Conservation (phyloP, 2,888 invertebrate species). For the Adela reaumurella region DNA sequence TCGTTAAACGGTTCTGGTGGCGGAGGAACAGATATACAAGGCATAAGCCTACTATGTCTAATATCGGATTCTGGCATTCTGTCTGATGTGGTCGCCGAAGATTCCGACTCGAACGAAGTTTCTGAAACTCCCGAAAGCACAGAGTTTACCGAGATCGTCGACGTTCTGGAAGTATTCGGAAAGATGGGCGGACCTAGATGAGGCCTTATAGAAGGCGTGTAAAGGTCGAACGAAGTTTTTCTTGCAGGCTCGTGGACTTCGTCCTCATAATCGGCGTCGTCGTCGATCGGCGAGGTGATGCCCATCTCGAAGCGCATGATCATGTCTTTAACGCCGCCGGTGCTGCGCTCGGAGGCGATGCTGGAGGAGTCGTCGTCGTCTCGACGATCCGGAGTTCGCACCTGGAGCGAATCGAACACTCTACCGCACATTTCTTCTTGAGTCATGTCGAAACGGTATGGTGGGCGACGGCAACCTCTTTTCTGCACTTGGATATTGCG, state of each 20-base stretch:
- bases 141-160: conserved; percentile 49
- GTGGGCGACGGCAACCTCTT: conserved; percentile 9
- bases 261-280: conserved; percentile 20
- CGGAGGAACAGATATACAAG: conserved; percentile 46
- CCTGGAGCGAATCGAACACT: conserved; percentile 29
- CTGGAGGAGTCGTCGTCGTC: conserved; percentile 24
- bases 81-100: conserved; percentile 48
- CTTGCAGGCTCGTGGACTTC: no score
- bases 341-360: conserved; percentile 24
- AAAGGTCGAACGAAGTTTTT: conserved; percentile 27
- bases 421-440: conserved; percentile 34
- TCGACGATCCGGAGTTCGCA: conserved; percentile 23
- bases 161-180: conserved; percentile 38
- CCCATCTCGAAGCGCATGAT: conserved; percentile 42
- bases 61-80: conserved; percentile 30
- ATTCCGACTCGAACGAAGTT: conserved; percentile 44
- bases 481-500: conserved; percentile 19
- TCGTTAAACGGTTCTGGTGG: conserved; percentile 40
- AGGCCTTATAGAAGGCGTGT: no score
- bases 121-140: conserved; percentile 46
- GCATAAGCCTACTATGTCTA: conserved; percentile 16
- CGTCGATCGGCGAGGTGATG: conserved; percentile 24
- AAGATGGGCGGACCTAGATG: conserved; percentile 33
- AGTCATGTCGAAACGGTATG: conserved; percentile 30
- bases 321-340: conserved; percentile 41